Percentiles rank a stretch among this genome's conserved stretches.
These are phyloP conservation scores for Diploscapter pachys DNA, from an alignment of 1,140 invertebrate genomes.

Conservation along the genomic window DNA sequence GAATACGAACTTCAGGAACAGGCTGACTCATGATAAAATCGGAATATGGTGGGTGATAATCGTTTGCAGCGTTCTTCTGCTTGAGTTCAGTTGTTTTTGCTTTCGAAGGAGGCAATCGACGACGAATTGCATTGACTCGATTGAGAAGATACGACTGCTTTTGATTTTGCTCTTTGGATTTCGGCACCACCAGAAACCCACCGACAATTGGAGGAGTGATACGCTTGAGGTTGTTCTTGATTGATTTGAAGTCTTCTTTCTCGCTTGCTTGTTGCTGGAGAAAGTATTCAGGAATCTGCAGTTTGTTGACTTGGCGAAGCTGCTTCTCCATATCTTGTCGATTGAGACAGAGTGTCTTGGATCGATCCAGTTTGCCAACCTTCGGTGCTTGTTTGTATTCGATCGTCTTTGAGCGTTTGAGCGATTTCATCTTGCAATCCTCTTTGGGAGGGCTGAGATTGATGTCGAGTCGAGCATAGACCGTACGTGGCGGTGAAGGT, in stretches of 20 bases:
- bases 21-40: slow-evolving; percentile 13
- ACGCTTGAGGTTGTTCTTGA: slow-evolving; percentile 24
- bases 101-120: neutral
- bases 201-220: slow-evolving; percentile 7
- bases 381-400: slow-evolving; percentile 10
- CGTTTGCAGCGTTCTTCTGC: no score
- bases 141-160: neutral
- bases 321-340: slow-evolving; percentile 9
- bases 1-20: slow-evolving; percentile 12
- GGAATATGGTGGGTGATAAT: slow-evolving; percentile 3
- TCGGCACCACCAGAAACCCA: slow-evolving; percentile 18
- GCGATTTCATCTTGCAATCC: slow-evolving; percentile 21
- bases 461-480: slow-evolving; percentile 20
- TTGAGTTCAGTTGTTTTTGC: neutral
- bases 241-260: slow-evolving; percentile 23
- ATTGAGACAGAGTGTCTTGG: slow-evolving; percentile 17
- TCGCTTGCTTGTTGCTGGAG: slow-evolving; percentile 19
- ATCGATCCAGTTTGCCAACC: slow-evolving; percentile 28
- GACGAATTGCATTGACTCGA: slow-evolving; percentile 12
- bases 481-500: slow-evolving; percentile 23
- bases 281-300: slow-evolving; percentile 32
- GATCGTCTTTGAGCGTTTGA: neutral
- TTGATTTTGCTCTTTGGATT: slow-evolving; percentile 3
- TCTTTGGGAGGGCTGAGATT: slow-evolving; percentile 1
- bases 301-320: slow-evolving; percentile 19